Percentiles rank a stretch among this genome's conserved stretches.
Conservation (phyloP, 2,888 invertebrate species). For the Calephelis perditalis region DNA sequence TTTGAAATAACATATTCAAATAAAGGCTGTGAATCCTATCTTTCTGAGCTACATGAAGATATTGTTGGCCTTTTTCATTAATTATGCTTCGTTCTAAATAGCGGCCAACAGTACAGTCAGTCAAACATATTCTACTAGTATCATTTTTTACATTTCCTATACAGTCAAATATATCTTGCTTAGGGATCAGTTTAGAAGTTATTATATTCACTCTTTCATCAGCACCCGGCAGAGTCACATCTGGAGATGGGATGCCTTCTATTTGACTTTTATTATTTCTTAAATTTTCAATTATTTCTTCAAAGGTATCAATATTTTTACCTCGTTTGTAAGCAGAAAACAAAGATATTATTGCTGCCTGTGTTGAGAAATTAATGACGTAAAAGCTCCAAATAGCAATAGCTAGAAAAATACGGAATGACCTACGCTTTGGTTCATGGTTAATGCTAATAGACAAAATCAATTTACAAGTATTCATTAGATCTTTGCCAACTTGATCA, state of each 20-base stretch:
- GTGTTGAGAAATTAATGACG: conserved; percentile 57
- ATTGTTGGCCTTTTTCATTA: conserved; percentile 58
- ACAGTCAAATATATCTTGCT: conserved; percentile 47
- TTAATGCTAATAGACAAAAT: conserved; percentile 46
- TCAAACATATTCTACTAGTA: conserved; percentile 53
- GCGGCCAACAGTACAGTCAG: conserved; percentile 61
- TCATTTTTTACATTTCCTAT: conserved; percentile 47
- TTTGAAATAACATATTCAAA: conserved; percentile 49
- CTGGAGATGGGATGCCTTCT: conserved; percentile 65
- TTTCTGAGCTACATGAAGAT: conserved; percentile 52
- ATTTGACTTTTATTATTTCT: conserved; percentile 45
- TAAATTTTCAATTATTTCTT: conserved; percentile 52
- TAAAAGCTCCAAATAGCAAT: conserved; percentile 63
- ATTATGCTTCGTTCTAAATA: conserved; percentile 52
- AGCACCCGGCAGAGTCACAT: conserved; percentile 55
- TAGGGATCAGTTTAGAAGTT: conserved; percentile 49
- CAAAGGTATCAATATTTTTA: conserved; percentile 62
- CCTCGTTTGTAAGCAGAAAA: conserved; percentile 61
- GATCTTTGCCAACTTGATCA: conserved; percentile 60
- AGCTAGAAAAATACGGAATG: conserved; percentile 55
- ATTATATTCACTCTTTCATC: conserved; percentile 51
- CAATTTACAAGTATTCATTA: conserved; percentile 54
- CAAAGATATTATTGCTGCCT: conserved; percentile 64
- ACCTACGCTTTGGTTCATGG: conserved; percentile 46
- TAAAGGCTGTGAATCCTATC: conserved; percentile 65